Conservation (phyloP, 2,113 vertebrate species). For the Trichomycterus rosablanca region DNA sequence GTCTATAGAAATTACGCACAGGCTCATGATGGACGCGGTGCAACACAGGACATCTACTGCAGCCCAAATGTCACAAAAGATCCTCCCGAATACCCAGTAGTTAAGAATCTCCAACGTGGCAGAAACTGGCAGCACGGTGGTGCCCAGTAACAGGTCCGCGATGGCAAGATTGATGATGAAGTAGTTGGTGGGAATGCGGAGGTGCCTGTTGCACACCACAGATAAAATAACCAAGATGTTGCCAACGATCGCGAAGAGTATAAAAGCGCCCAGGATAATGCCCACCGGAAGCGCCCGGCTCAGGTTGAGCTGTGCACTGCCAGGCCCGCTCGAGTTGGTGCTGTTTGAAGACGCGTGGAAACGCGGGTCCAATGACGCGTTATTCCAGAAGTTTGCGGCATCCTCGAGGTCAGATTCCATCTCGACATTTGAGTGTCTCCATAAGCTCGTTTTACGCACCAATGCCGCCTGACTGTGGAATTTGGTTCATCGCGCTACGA, state of each 20-base stretch:
- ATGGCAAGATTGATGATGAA: constrained; percentile 95
- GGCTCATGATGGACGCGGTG: constrained; percentile 92
- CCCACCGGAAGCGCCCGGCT: constrained; percentile 81
- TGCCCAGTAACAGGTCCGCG: constrained; percentile 89
- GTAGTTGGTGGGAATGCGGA: constrained; percentile 94
- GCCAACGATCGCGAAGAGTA: constrained; percentile 88
- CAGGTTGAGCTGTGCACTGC: constrained; percentile 73
- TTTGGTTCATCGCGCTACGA: constrained; percentile 36
- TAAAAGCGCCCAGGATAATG: constrained; percentile 88
- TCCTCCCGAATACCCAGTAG: constrained; percentile 88
- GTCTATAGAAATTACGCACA: constrained; percentile 95
- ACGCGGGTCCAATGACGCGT: constrained; percentile 61
- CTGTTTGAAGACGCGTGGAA: constrained; percentile 57
- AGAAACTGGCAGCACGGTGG: constrained; percentile 90
- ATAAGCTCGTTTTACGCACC: constrained; percentile 52
- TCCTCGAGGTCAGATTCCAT: constrained; percentile 70
- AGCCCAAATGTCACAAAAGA: constrained; percentile 96
- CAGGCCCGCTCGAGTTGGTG: constrained; percentile 70
- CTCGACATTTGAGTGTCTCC: constrained; percentile 61
- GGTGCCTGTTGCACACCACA: constrained; percentile 92
- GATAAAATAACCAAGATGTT: constrained; percentile 95
- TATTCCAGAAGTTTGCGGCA: constrained; percentile 63
- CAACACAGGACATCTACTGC: constrained; percentile 95
- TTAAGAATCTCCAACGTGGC: constrained; percentile 85
- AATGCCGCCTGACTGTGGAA: constrained; percentile 27